Evolutionary conservation across 2,113 vertebrate species (phyloP), one percentile per base, ranked within the genome.

Genomic region (Phyllostomus hastatus): DNA sequence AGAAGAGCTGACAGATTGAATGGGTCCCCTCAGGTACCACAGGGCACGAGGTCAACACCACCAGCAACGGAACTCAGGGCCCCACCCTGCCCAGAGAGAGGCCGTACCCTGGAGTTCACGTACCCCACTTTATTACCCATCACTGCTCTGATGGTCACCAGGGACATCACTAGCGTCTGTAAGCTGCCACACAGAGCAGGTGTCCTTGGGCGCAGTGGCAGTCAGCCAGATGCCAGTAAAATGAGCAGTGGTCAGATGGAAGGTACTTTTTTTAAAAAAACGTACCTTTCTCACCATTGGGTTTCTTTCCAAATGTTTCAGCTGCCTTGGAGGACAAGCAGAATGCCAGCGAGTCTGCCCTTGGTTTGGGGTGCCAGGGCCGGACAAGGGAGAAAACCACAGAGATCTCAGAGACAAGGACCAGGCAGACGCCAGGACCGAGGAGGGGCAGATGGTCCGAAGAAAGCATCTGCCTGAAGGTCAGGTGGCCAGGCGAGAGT

Each of bases 241-340:
- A 59, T 67, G 31, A 78, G 33, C 17, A 35, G 19, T 76, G 54
- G 48, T 33, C 33, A 67, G 12, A 38, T n/a, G 31, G 38, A 61
- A 90, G 46, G 17, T 17, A 12, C 7, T 81, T 61, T 31, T 31
- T 78, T 67, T 15, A 50, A 8, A 4, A 15, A 5, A 69, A 50
- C 24, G 31, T 38, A 52, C 50, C 46, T 87, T 80, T 78, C 64
- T 66, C 41, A 88, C 24, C 46, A 3, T 19, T 46, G 17, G 1
- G 14, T 66, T 80, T 82, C 35, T 52, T 90, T 88, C 48, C 81
- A 67, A 35, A 64, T 8, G 26, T 57, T 73, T 83, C 35, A 82
- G 75, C 7, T 50, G 66, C 41, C 82, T 89, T 54, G 11, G 9
- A 87, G 57, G 59, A 83, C 22, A 81, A 83, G 52, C 1, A 64